Evolutionary conservation across 2,113 vertebrate genomes (phyloP), one percentile per base, ranked within the genome.

Genomic region (Xiphorhynchus elegans): DNA sequence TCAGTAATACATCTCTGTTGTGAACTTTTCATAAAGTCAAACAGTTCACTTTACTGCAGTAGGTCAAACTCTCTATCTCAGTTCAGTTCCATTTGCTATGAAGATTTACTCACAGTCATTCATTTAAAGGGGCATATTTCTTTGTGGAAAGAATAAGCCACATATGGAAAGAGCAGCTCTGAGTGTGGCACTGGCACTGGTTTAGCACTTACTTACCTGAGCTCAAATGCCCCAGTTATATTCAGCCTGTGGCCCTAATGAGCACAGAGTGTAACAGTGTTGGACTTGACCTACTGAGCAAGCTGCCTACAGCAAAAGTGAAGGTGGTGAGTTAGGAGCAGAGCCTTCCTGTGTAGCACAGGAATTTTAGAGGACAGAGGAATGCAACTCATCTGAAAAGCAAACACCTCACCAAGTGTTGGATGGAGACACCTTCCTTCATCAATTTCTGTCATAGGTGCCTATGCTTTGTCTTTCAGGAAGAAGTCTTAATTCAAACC

Each of bases 21-120:
- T 64, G 73, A 92, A 66, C 83, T 92, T 84, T 75, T 93, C 76
- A 76, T 84, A 58, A 77, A 96, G 76, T 84, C 76, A 90, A 95
- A 89, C 60, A 37, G 28, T 49, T 93, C 83, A 26, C 49, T 96
- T 95, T 87, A 94, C 44, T 82, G 73, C 79, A 89, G 69, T 37
- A 92, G 83, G 83, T 90, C 95, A 92, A 92, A 92, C 37, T 60
- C 40, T 81, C 67, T 89, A 46, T 78, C 76, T 94, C 80, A 25
- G 58, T 47, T 93, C 93, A 66, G 31, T 88, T 75, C 39, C 88
- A 95, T 73, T 77, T 72, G 49, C 69, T 79, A 89, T n/a, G 50
- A 78, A 93, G 92, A 92, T 89, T 93, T 93, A 72, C 44, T 49
- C 62, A 81, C 31, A 49, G 88, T 75, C 10, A 9, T 81, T 92